Evolutionary conservation across 2,888 invertebrate genomes (phyloP), one percentile per base, ranked within the genome.

Genomic region (Meandrusa payeni): DNA sequence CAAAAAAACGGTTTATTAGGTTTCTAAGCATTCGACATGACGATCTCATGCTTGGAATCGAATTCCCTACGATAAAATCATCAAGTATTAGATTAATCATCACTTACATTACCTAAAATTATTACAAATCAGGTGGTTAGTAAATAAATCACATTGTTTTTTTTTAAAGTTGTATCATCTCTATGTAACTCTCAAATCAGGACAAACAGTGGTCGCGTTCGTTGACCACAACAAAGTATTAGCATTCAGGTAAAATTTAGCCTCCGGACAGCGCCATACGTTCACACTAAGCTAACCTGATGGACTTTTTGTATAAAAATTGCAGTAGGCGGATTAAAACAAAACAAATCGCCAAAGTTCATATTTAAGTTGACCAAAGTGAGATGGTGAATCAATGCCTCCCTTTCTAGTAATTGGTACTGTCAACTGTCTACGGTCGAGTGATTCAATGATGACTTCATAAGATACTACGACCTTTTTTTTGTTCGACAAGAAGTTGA

Each of bases 211-310:
- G 29, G 29, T 46, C 41, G 53, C 44, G 72, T 65, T 69, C 66
- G 66, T 69, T 65, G 78, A 73, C 78, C 64, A 54, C 55, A 47
- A 53, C 59, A 47, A 48, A 47, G 52, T 55, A 69, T 72, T 73
- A 67, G 61, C 65, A 69, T 70, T 65, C 69, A 72, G 72, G 74
- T 75, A 77, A 71, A 74, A 67, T 70, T 68, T 63, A 55, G 56
- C 48, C 26, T 24, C 20, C 41, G 12, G 27, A 22, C 20, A 13
- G 26, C 20, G 22, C 17, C 12, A 29, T 29, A 29, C 29, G 13
- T n/a, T 15, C 15, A 15, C n/a, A 5, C 1, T 13, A 13, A 34
- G 12, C 12, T 34, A 39, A 39, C 22, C 23, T 39, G 22, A 27
- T 20, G 10, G 10, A 17, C n/a, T 27, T 17, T 11, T 33, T 12